Evolutionary conservation across 2,888 invertebrate genomes (phyloP).

Genomic region (Ectropis crepuscularia): DNA sequence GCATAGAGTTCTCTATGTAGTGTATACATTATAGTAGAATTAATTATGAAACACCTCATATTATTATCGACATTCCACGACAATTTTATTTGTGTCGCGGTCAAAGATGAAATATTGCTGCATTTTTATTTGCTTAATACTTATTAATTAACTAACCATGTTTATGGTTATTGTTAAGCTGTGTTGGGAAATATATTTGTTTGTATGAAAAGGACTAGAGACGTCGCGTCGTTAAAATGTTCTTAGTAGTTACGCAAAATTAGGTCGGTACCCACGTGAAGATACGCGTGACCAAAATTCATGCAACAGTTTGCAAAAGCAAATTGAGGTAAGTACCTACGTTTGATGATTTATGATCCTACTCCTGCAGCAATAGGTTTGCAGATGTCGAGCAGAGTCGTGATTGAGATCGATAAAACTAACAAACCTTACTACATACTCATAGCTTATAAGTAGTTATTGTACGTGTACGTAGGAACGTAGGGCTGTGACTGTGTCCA

Average conservation of each 20-base stretch:
- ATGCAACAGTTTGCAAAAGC: neutral
- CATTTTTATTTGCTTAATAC: conserved; percentile 6
- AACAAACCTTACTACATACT: neutral
- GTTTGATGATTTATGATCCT: neutral
- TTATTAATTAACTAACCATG: neutral
- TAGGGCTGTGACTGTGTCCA: too few relatives aligned
- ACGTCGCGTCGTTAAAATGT: too few relatives aligned
- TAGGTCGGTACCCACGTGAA: too few relatives aligned
- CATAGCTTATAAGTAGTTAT: neutral
- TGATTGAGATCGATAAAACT: neutral
- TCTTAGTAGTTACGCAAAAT: too few relatives aligned
- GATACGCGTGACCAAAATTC: conserved; percentile 1
- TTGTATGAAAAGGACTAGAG: too few relatives aligned
- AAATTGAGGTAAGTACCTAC: neutral
- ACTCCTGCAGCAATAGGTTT: neutral
- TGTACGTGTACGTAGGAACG: too few relatives aligned
- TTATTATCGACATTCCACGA: conserved; percentile 12
- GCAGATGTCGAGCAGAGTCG: conserved; percentile 1
- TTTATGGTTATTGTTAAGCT: neutral
- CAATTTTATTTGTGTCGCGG: conserved; percentile 20
- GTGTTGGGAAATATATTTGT: conserved; percentile 1
- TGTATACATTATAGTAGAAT: conserved; percentile 7
- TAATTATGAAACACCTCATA: conserved; percentile 17
- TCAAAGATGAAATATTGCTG: conserved; percentile 23
- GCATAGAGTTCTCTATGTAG: conserved; percentile 8